phyloP scores from a whole-genome alignment of 2,888 invertebrate species.

The Metalampra italica region DNA sequence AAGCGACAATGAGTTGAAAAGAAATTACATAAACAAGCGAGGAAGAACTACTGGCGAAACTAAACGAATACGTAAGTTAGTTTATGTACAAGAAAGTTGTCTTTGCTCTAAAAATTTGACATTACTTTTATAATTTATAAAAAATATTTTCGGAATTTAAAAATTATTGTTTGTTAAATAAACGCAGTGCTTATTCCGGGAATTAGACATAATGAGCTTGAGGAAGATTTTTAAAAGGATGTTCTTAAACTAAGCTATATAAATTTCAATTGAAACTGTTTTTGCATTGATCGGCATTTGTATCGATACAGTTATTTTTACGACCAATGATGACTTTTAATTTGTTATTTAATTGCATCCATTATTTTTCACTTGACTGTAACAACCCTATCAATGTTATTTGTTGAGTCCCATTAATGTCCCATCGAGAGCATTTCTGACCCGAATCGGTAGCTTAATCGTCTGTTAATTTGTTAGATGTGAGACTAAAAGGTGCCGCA shows the following conservation, averaged over 20 bases:
- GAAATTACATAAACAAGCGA: not conserved
- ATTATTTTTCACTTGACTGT: slow-evolving; percentile 24
- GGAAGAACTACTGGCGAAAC: no score
- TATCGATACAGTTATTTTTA: not conserved
- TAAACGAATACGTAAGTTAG: no score
- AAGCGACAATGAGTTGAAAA: not conserved
- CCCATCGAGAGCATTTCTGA: slow-evolving; percentile 50
- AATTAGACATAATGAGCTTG: no score
- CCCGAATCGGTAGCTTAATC: slow-evolving; percentile 75
- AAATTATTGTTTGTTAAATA: no score
- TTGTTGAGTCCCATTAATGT: slow-evolving; percentile 64
- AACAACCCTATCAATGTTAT: slow-evolving; percentile 50
- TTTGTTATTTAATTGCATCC: slow-evolving; percentile 4
- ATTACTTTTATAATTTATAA: no score
- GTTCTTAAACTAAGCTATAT: no score
- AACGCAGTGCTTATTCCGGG: no score
- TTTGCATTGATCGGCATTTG: not conserved
- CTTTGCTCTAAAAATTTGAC: no score
- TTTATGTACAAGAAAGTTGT: no score
- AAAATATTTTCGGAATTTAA: no score
- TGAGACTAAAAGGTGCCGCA: slow-evolving; percentile 65
- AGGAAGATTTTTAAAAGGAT: no score
- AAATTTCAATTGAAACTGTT: no score
- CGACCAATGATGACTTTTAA: slow-evolving; percentile 10
- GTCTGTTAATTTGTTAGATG: slow-evolving; percentile 74